These are phyloP conservation scores for Leptinotarsa haldemani DNA, from an alignment of 2,888 invertebrate species.

Conservation along the genomic window DNA sequence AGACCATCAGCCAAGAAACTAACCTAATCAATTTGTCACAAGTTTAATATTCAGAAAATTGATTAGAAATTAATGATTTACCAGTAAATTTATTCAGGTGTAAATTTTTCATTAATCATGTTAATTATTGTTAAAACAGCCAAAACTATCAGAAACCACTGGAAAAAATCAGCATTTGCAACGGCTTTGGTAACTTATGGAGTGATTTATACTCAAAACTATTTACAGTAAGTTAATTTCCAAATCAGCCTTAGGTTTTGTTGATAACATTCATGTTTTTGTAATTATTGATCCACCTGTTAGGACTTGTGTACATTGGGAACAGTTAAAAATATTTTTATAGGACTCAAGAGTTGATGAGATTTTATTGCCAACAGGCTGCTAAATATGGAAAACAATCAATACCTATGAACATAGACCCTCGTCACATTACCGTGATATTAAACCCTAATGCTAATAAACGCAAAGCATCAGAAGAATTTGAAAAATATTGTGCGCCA, in stretches of 20 bases:
- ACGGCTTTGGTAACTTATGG: constrained; percentile 78
- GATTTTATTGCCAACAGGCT: constrained; percentile 82
- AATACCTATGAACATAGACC: constrained; percentile 70
- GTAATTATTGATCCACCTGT: too few relatives aligned
- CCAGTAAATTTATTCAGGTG: background rate
- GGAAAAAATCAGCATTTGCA: constrained; percentile 88
- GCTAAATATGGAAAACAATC: constrained; percentile 76
- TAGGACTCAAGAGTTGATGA: constrained; percentile 83
- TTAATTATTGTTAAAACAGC: constrained; percentile 73
- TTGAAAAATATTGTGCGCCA: constrained; percentile 93
- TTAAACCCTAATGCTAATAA: constrained; percentile 92
- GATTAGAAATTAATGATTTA: background rate
- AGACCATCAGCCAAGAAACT: too few relatives aligned
- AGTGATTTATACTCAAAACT: constrained; percentile 74
- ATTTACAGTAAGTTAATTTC: constrained; percentile 74
- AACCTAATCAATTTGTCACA: too few relatives aligned
- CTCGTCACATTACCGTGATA: constrained; percentile 85
- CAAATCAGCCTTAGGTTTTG: background rate
- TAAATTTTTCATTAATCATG: constrained; percentile 57
- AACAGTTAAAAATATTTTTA: constrained; percentile 44
- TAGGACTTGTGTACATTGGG: constrained; percentile 2
- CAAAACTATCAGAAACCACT: constrained; percentile 81
- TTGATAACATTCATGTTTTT: too few relatives aligned
- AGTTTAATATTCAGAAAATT: too few relatives aligned
- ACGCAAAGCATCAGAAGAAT: constrained; percentile 76